Conservation (phyloP, 2,113 vertebrate species). For the Meles meles region DNA sequence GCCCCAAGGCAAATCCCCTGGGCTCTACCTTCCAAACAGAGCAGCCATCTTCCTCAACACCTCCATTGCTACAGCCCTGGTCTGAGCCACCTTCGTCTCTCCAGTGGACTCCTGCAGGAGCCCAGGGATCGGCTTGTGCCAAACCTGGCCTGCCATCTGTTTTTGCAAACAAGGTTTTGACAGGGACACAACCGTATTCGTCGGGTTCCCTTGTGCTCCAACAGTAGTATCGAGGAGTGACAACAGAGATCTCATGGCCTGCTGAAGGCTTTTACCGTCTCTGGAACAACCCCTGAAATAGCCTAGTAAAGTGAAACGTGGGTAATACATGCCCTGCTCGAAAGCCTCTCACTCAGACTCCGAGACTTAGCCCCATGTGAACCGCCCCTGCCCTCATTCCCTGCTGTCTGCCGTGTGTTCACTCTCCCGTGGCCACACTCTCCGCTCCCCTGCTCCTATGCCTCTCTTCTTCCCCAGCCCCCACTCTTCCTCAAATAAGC, state of each 20-base stretch:
- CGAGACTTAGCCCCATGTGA: neutral
- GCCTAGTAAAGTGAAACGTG: neutral
- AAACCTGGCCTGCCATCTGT: neutral
- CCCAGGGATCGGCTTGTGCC: neutral
- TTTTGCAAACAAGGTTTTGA: neutral
- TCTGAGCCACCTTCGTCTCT: neutral
- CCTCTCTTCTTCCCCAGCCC: fast-evolving
- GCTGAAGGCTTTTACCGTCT: neutral
- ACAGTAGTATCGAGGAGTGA: neutral
- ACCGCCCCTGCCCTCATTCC: neutral
- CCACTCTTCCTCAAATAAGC: neutral
- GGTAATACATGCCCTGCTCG: neutral
- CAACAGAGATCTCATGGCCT: neutral
- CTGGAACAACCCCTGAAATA: neutral
- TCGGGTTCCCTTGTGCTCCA: neutral
- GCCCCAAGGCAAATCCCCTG: neutral
- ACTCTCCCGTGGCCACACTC: neutral
- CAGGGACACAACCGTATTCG: neutral
- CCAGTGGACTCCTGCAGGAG: neutral
- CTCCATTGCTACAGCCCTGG: neutral
- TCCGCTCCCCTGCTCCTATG: neutral
- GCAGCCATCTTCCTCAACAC: neutral
- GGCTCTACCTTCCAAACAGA: neutral
- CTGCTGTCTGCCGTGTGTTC: fast-evolving
- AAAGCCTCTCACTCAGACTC: neutral